phyloP scores from a whole-genome alignment of 2,113 vertebrate species.

The Actinemys pallida region DNA sequence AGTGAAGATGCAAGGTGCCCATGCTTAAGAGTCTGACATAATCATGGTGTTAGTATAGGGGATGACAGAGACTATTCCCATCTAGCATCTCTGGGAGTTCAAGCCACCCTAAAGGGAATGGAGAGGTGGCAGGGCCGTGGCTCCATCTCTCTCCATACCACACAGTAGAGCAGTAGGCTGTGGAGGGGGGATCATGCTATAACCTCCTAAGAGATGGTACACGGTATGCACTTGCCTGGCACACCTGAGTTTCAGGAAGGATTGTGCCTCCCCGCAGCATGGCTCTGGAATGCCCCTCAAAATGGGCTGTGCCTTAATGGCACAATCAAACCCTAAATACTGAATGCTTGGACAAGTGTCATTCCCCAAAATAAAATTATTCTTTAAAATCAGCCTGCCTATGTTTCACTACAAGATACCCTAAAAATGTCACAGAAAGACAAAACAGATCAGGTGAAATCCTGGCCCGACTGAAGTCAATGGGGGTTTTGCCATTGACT shows the following conservation, averaged over 20 bases:
- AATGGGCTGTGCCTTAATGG: not conserved
- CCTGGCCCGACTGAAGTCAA: not conserved
- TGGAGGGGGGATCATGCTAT: accelerated
- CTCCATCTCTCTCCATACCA: not conserved
- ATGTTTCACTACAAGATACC: not conserved
- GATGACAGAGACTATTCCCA: not conserved
- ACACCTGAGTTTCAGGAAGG: not conserved
- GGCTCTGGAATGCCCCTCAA: not conserved
- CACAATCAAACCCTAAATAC: not conserved
- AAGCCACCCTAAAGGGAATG: not conserved
- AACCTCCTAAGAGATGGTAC: not conserved
- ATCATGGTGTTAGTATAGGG: not conserved
- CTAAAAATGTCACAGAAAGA: not conserved
- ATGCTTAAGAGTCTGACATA: not conserved
- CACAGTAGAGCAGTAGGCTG: not conserved
- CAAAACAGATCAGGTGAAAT: not conserved
- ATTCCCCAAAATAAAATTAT: not conserved
- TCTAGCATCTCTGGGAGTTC: not conserved
- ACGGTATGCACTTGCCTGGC: not conserved
- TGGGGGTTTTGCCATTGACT: not conserved
- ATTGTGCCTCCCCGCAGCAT: not conserved
- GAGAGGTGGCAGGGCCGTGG: not conserved
- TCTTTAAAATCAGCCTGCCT: not conserved
- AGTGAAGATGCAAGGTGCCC: not conserved
- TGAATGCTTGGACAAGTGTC: not conserved